These are phyloP conservation scores for Promerops cafer DNA, from an alignment of 2,113 vertebrate genomes.

Conservation along the genomic window DNA sequence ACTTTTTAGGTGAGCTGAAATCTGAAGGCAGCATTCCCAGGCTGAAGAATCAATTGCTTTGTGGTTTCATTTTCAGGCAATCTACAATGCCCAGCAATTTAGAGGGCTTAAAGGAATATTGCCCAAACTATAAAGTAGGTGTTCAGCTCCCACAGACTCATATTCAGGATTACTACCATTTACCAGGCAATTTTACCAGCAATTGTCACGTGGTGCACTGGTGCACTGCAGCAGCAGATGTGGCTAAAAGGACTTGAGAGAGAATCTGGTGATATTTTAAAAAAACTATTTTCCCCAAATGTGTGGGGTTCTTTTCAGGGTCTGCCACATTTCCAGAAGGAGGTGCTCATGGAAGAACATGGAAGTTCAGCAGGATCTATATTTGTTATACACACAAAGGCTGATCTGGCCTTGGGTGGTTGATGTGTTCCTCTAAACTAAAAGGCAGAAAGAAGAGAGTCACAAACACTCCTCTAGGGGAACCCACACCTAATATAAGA, in stretches of 20 bases:
- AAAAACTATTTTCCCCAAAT: not conserved
- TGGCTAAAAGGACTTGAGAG: not conserved
- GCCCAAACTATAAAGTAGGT: not conserved
- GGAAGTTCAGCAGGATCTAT: not conserved
- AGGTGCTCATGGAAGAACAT: not conserved
- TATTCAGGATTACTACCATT: not conserved
- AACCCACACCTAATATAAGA: not conserved
- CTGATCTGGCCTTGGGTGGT: not conserved
- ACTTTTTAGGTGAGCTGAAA: not conserved
- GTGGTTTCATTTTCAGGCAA: not conserved
- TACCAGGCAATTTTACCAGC: not conserved
- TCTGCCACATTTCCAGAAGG: not conserved
- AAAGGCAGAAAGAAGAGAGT: not conserved
- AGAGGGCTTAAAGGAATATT: not conserved
- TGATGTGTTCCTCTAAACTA: not conserved
- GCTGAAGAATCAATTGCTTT: not conserved
- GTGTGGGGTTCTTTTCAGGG: not conserved
- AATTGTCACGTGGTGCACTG: not conserved
- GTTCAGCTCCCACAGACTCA: not conserved
- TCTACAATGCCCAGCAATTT: not conserved
- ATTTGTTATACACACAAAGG: not conserved
- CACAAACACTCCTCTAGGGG: not conserved
- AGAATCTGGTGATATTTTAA: not conserved
- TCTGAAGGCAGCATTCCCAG: not conserved
- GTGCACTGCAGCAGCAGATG: not conserved